Conservation (phyloP, 2,113 vertebrate species). For the Apteryx owenii region DNA sequence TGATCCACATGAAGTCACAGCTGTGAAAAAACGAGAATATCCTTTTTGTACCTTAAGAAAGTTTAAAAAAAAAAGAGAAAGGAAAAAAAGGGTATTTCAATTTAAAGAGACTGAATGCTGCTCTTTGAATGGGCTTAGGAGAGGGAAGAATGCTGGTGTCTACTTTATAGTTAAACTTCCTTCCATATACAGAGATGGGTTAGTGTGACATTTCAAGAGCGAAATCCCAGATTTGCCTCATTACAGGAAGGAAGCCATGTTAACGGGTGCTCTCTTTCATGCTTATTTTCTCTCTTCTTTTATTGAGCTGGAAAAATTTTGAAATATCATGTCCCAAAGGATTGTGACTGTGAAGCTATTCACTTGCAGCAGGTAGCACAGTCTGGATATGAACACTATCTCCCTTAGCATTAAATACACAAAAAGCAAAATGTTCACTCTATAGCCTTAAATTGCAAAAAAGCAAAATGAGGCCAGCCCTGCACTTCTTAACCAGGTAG, state of each 20-base stretch:
- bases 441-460: not conserved
- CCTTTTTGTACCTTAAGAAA: not conserved
- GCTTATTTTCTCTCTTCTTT: not conserved
- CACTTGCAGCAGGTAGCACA: not conserved
- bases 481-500: not conserved
- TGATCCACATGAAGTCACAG: not conserved
- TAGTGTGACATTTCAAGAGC: not conserved
- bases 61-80: not conserved
- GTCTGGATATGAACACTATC: not conserved
- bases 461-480: not conserved
- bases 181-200: not conserved
- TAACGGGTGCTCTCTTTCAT: not conserved
- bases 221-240: not conserved
- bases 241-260: not conserved
- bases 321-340: fast-evolving
- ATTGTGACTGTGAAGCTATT: not conserved
- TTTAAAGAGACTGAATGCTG: not conserved
- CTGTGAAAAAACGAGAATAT: not conserved
- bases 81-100: not conserved
- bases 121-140: not conserved
- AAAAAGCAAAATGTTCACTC: not conserved
- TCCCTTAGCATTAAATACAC: not conserved
- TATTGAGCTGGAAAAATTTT: not conserved
- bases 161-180: not conserved
- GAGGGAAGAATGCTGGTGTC: not conserved